These are phyloP conservation scores for Hyles lineata DNA, from an alignment of 2,888 invertebrate genomes.

Conservation along the genomic window DNA sequence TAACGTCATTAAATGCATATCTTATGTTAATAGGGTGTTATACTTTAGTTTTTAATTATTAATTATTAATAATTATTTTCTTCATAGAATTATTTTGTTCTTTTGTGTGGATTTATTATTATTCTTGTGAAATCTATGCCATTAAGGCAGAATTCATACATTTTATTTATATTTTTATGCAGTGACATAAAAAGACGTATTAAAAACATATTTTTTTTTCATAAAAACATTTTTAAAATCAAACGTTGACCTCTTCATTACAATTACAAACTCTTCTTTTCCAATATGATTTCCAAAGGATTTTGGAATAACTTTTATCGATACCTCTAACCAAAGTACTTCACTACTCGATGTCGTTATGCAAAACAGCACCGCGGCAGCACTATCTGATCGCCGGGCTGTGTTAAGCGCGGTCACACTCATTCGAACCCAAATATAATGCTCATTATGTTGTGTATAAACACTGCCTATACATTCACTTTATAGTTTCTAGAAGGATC, in stretches of 20 bases:
- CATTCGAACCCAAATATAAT: slow-evolving; percentile 54
- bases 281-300: not conserved
- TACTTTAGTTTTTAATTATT: slow-evolving; percentile 2
- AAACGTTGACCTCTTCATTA: too few species aligned
- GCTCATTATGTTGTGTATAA: slow-evolving; percentile 6
- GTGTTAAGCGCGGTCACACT: slow-evolving; percentile 62
- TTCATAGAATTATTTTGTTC: too few species aligned
- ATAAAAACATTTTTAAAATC: too few species aligned
- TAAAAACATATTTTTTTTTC: too few species aligned
- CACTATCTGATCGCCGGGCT: slow-evolving; percentile 63
- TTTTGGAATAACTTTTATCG: slow-evolving; percentile 11
- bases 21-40: not conserved
- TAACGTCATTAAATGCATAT: not conserved
- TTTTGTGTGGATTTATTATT: too few species aligned
- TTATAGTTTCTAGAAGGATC: not conserved
- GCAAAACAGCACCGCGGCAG: slow-evolving; percentile 60
- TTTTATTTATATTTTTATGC: too few species aligned
- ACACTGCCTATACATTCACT: not conserved
- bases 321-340: slow-evolving; percentile 30
- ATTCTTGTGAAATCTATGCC: too few species aligned
- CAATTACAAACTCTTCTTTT: too few species aligned
- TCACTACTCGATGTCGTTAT: slow-evolving; percentile 64
- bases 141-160: too few species aligned
- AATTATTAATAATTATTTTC: too few species aligned
- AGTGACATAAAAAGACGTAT: not conserved